Evolutionary conservation across 2,888 invertebrate genomes (phyloP), one percentile per base, ranked within the genome.

Genomic region (Mimumesa dahlbomi): DNA sequence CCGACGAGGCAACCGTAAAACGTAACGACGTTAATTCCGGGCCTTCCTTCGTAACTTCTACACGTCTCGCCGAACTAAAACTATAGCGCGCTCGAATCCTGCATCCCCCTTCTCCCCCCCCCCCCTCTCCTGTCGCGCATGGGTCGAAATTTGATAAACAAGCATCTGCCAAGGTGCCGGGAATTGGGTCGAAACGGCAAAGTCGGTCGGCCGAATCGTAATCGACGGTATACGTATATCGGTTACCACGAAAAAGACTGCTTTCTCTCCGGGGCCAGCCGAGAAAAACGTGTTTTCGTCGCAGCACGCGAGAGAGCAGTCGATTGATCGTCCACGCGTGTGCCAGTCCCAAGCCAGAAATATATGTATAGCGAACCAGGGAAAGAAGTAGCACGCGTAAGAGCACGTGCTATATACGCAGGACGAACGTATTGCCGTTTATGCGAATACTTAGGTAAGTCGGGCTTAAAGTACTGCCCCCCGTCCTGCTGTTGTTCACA

Each of bases 11-110:
- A 62, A 50, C 40, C 67, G 36, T 79, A 76, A 79, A 79, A 79
- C 72, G 72, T 79, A 79, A 79, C 77, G 79, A 79, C 74, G 77
- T 79, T 79, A 79, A 78, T 79, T 74, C 59, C 71, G 71, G 38
- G 45, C 31, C 38, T 58, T 19, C 14, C 38, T 18, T 18, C 34
- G 34, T 34, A 40, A 6, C 57, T 42, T n/a, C 58, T 29, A 40
- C 53, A n/a, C n/a, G n/a, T n/a, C n/a, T n/a, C n/a, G n/a, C n/a
- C n/a, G n/a, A n/a, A n/a, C n/a, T n/a, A n/a, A n/a, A n/a, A n/a
- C n/a, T n/a, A n/a, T n/a, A n/a, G n/a, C n/a, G n/a, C n/a, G n/a
- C n/a, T n/a, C n/a, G n/a, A n/a, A n/a, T n/a, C n/a, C n/a, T n/a
- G n/a, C n/a, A n/a, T n/a, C n/a, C n/a, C n/a, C n/a, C n/a, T n/a